phyloP scores from a whole-genome alignment of 2,888 invertebrate species.

The Sylvicola cinctus region DNA sequence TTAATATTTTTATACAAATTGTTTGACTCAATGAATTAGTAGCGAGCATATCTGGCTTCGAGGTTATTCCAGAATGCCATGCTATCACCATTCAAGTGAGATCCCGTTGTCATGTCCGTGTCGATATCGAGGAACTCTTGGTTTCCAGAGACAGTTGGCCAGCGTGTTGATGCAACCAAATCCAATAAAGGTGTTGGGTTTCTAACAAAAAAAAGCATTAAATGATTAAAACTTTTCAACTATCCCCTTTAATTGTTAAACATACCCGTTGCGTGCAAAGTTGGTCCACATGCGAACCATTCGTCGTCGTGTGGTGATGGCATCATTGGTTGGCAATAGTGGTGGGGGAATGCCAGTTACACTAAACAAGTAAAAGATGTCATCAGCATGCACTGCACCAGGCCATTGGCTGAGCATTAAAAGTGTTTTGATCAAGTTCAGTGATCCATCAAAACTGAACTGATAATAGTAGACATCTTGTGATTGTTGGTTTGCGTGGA shows the following conservation, averaged over 20 bases:
- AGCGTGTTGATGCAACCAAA: constrained; percentile 26
- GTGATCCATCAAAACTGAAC: constrained; percentile 6
- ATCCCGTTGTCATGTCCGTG: constrained; percentile 26
- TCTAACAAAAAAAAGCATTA: too few species aligned
- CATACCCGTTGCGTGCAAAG: constrained; percentile 30
- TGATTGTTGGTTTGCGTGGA: constrained; percentile 4
- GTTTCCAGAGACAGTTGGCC: constrained; percentile 23
- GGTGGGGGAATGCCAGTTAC: constrained; percentile 14
- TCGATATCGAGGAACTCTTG: constrained; percentile 27
- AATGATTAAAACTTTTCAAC: too few species aligned
- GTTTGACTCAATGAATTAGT: not conserved
- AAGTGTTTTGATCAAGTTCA: constrained; percentile 6
- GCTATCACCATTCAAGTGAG: constrained; percentile 26
- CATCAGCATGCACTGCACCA: constrained; percentile 24
- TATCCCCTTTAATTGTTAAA: too few species aligned
- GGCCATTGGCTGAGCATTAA: constrained; percentile 3
- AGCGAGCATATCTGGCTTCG: constrained; percentile 17
- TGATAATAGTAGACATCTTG: constrained; percentile 6
- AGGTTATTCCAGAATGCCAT: constrained; percentile 29
- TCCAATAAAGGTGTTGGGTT: constrained; percentile 28
- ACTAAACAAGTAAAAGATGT: constrained; percentile 26
- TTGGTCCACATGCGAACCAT: constrained; percentile 30
- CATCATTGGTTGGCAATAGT: constrained; percentile 19
- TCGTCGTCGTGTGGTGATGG: constrained; percentile 21
- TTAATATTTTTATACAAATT: too few species aligned